A percentile compares a stretch with the other conserved stretches of the same genome.
Conservation (phyloP, 2,888 invertebrate species). For the Cabera pusaria region DNA sequence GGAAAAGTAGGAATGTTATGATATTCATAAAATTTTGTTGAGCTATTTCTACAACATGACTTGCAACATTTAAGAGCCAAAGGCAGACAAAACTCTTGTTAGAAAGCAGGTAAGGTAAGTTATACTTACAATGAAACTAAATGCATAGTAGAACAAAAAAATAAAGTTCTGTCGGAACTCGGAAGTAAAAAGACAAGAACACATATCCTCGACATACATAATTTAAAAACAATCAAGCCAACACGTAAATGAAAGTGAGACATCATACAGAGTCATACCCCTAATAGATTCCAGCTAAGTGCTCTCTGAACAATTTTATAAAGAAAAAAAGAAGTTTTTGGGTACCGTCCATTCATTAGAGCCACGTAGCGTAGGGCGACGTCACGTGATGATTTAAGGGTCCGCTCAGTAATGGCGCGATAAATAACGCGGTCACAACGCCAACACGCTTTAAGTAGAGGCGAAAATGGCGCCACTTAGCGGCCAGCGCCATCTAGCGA, state of each 20-base stretch:
- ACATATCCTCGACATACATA: too few relatives aligned
- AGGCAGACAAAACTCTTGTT: too few relatives aligned
- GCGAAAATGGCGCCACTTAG: conserved; percentile 38
- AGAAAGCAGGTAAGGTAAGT: too few relatives aligned
- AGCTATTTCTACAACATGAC: too few relatives aligned
- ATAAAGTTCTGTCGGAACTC: too few relatives aligned
- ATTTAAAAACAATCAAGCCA: conserved; percentile 36
- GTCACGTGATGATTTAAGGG: conserved; percentile 83
- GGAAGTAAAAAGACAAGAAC: too few relatives aligned
- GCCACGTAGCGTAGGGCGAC: conserved; percentile 68
- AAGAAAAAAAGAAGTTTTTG: conserved; percentile 64
- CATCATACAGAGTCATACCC: conserved; percentile 27
- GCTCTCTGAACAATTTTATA: conserved; percentile 71
- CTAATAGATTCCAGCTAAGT: conserved; percentile 76
- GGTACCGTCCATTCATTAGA: conserved; percentile 74
- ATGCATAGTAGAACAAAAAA: too few relatives aligned
- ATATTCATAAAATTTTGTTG: too few relatives aligned
- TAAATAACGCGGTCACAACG: conserved; percentile 79
- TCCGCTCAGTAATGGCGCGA: conserved; percentile 78
- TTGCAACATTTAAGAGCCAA: too few relatives aligned
- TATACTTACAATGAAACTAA: too few relatives aligned
- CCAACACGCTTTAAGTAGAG: conserved; percentile 38
- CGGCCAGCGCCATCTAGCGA: conserved; percentile 35
- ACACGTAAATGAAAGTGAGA: conserved; percentile 46
- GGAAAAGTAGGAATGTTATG: too few relatives aligned